Conservation (phyloP, 2,888 invertebrate genomes). For the Aphelenchoides bicaudatus region DNA sequence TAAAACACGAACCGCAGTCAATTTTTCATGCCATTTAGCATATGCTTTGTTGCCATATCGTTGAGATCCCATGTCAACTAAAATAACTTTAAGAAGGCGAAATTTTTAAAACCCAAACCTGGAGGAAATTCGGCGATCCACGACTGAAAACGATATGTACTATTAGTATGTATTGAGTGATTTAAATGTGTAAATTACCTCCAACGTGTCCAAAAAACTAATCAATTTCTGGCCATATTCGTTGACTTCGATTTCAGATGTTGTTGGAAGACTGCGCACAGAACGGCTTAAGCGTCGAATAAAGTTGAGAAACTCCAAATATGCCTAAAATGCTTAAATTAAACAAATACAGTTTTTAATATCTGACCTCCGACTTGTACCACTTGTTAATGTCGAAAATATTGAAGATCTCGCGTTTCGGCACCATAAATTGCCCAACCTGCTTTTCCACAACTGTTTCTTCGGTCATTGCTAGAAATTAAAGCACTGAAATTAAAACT, state of each 20-base stretch:
- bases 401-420: conserved; percentile 46
- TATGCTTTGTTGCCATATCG: conserved; percentile 94
- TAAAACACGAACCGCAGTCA: conserved; percentile 68
- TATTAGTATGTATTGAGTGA: too few relatives aligned
- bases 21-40: conserved; percentile 73
- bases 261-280: conserved; percentile 36
- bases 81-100: too few relatives aligned
- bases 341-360: conserved; percentile 13
- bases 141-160: conserved; percentile 34
- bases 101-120: too few relatives aligned
- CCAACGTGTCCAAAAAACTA: conserved; percentile 17
- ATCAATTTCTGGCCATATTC: conserved; percentile 20
- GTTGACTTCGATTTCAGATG: conserved; percentile 23
- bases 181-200: too few relatives aligned
- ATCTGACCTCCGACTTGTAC: conserved; percentile 48
- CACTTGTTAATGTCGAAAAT: conserved; percentile 53
- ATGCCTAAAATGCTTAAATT: conserved; percentile 37
- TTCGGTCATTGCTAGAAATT: too few relatives aligned
- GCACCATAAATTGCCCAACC: conserved; percentile 35
- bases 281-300: conserved; percentile 44
- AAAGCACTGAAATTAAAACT: too few relatives aligned
- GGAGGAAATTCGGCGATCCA: conserved; percentile 49
- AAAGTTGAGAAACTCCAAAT: conserved; percentile 45
- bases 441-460: too few relatives aligned
- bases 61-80: conserved; percentile 66